phyloP scores from a whole-genome alignment of 2,888 invertebrate species.

The Microchrysa polita region DNA sequence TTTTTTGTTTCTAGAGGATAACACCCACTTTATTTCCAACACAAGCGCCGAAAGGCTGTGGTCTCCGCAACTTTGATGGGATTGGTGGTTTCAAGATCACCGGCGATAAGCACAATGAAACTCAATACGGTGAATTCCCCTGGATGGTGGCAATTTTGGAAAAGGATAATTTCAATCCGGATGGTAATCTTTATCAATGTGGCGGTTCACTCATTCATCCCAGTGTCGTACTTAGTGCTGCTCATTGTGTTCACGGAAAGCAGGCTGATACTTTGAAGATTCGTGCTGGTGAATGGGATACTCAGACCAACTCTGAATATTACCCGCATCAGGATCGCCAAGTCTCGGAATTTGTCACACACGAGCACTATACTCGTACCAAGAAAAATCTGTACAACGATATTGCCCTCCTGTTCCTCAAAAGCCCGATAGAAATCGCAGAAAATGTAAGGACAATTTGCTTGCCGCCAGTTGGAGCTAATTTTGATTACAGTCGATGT shows the following conservation, averaged over 20 bases:
- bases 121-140: conserved; percentile 66
- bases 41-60: conserved; percentile 68
- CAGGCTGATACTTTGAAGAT: conserved; percentile 61
- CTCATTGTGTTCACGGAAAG: conserved; percentile 73
- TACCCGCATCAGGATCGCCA: conserved; percentile 76
- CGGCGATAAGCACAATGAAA: conserved; percentile 71
- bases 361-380: conserved; percentile 73
- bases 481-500: conserved; percentile 58
- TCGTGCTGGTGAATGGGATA: conserved; percentile 86
- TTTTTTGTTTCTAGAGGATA: conserved; percentile 52
- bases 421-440: conserved; percentile 69
- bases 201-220: conserved; percentile 61
- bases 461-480: conserved; percentile 67
- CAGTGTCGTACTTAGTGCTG: conserved; percentile 79
- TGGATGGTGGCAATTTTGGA: conserved; percentile 68
- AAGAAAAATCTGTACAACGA: conserved; percentile 76
- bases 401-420: conserved; percentile 75
- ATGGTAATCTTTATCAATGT: conserved; percentile 65
- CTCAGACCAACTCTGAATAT: conserved; percentile 75
- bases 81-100: conserved; percentile 78
- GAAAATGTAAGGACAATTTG: conserved; percentile 78
- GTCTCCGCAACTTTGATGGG: conserved; percentile 77
- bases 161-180: conserved; percentile 54
- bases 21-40: conserved; percentile 58
- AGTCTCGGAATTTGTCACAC: conserved; percentile 69